Evolutionary conservation across 2,888 invertebrate genomes (phyloP).

Genomic region (Litoditis marina): DNA sequence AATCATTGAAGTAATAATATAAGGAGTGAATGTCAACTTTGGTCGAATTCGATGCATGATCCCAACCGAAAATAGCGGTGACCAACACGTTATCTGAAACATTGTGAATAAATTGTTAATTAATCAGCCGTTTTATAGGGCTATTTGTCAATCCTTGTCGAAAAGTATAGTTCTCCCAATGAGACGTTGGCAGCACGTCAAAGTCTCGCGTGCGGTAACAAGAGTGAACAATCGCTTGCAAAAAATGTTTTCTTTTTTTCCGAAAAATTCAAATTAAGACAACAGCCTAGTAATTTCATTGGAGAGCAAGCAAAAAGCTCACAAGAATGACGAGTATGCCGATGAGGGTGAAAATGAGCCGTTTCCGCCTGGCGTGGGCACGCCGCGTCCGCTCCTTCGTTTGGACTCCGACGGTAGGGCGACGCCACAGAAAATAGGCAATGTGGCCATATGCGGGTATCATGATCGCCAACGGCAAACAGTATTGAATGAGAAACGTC

Average conservation of each 20-base stretch:
- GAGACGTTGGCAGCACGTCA: neutral
- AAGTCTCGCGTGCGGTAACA: neutral
- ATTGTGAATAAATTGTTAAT: too few species aligned
- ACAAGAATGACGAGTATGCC: constrained; percentile 26
- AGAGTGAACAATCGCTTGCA: neutral
- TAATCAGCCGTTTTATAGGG: too few species aligned
- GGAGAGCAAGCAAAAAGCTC: too few species aligned
- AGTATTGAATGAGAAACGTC: constrained; percentile 37
- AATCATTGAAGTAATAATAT: constrained; percentile 9
- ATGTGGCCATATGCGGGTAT: constrained; percentile 33
- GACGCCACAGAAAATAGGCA: constrained; percentile 33
- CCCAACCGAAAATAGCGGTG: constrained; percentile 32
- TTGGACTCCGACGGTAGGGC: constrained; percentile 34
- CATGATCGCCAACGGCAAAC: constrained; percentile 35
- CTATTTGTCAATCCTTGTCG: too few species aligned
- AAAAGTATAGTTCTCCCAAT: neutral
- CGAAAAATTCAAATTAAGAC: neutral
- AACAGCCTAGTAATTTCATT: too few species aligned
- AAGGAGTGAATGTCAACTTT: neutral
- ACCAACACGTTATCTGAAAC: constrained; percentile 34
- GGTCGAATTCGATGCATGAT: constrained; percentile 4
- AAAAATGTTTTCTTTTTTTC: neutral
- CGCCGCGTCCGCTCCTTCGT: constrained; percentile 22
- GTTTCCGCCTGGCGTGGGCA: constrained; percentile 17
- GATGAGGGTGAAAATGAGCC: constrained; percentile 31